Conservation (phyloP, 2,888 invertebrate species). For the Tryphoninae sp. region DNA sequence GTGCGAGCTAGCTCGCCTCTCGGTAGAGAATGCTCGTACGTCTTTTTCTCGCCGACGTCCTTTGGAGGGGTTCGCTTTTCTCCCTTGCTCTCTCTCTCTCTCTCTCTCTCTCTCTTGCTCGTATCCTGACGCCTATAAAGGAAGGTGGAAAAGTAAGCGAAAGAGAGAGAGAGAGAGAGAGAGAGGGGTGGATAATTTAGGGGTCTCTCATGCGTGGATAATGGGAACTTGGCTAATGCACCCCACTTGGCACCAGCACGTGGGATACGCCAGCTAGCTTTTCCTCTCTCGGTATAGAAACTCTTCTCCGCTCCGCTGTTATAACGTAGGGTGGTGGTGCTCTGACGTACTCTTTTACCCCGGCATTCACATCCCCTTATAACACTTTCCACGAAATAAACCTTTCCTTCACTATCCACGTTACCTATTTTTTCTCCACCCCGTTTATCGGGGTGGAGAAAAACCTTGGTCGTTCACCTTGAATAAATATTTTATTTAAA, state of each 20-base stretch:
- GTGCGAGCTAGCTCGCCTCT: conserved; percentile 32
- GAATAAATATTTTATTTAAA: not conserved
- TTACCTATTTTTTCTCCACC: not conserved
- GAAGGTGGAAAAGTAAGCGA: conserved; percentile 60
- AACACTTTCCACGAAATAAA: conserved; percentile 55
- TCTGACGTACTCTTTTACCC: conserved; percentile 63
- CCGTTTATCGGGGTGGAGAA: no score
- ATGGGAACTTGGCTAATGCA: conserved; percentile 80
- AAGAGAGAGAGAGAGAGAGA: conserved; percentile 66
- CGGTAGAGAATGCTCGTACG: conserved; percentile 71
- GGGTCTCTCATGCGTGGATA: conserved; percentile 80
- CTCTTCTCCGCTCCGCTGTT: conserved; percentile 47
- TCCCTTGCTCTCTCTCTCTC: conserved; percentile 62
- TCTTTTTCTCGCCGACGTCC: conserved; percentile 79
- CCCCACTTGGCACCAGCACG: conserved; percentile 77
- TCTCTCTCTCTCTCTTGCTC: conserved; percentile 60
- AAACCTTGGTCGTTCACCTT: not conserved
- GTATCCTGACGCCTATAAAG: conserved; percentile 16
- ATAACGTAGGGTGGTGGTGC: conserved; percentile 20
- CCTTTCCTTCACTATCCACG: conserved; percentile 6
- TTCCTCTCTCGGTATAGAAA: conserved; percentile 47
- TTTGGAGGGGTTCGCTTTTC: conserved; percentile 68
- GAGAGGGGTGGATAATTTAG: conserved; percentile 78
- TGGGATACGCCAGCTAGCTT: conserved; percentile 72
- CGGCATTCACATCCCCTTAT: conserved; percentile 59